Conservation (phyloP, 2,888 invertebrate genomes). For the Drosophila formosana region DNA sequence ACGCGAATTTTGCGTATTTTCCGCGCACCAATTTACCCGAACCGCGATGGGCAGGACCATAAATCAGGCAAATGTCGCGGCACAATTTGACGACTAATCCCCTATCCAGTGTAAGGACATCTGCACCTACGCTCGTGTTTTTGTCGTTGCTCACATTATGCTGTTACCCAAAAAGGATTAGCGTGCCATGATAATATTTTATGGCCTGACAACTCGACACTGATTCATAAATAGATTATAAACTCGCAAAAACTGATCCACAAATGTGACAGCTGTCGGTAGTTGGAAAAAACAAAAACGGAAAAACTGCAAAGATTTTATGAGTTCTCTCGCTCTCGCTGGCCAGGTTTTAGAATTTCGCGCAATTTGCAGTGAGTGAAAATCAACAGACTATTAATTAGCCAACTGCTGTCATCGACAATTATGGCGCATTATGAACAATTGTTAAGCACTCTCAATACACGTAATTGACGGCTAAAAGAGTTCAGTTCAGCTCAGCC, state of each 20-base stretch:
- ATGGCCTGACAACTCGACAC: slow-evolving; percentile 46
- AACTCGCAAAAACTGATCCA: slow-evolving; percentile 39
- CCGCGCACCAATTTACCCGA: slow-evolving; percentile 61
- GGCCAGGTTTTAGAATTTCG: not conserved
- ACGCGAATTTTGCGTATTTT: slow-evolving; percentile 75
- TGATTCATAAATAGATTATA: slow-evolving; percentile 75
- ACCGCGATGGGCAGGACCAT: slow-evolving; percentile 36
- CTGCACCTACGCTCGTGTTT: slow-evolving; percentile 10
- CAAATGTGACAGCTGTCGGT: slow-evolving; percentile 59
- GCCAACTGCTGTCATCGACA: slow-evolving; percentile 33
- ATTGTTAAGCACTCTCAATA: slow-evolving; percentile 27
- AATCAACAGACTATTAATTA: slow-evolving; percentile 57
- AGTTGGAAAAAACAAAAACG: not conserved
- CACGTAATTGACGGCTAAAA: slow-evolving; percentile 30
- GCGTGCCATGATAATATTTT: slow-evolving; percentile 42
- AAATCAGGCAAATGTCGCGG: slow-evolving; percentile 41
- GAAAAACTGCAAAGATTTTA: slow-evolving; percentile 26
- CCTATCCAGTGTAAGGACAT: not conserved
- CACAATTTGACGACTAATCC: slow-evolving; percentile 34
- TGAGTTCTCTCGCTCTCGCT: not conserved
- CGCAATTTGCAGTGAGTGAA: not conserved
- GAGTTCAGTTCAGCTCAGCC: not conserved
- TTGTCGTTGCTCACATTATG: slow-evolving; percentile 28
- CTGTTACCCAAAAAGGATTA: slow-evolving; percentile 65
- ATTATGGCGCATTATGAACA: slow-evolving; percentile 52